A percentile compares a stretch with the other conserved stretches of the same genome.
Conservation (phyloP, 2,888 invertebrate species). For the Neoaliturus tenellus region DNA sequence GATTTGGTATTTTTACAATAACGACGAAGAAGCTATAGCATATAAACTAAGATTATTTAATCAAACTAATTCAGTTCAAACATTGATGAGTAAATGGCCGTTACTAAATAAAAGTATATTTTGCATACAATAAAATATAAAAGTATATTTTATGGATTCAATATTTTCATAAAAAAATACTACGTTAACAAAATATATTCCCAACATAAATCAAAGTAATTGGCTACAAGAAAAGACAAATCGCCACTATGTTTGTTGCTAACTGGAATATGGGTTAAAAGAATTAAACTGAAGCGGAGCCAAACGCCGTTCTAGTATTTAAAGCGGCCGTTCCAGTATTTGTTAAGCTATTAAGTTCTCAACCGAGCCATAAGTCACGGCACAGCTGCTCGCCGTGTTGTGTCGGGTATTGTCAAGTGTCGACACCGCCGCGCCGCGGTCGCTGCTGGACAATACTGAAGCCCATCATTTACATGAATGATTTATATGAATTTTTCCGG, state of each 20-base stretch:
- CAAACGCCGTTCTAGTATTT: conserved; percentile 16
- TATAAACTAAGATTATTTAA: no score
- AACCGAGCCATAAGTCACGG: not conserved
- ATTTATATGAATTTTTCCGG: no score
- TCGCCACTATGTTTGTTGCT: not conserved
- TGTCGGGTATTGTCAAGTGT: not conserved
- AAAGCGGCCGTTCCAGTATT: conserved; percentile 10
- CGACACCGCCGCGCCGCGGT: not conserved
- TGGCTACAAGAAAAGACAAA: not conserved
- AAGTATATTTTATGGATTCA: not conserved
- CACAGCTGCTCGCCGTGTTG: not conserved
- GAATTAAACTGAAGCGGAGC: not conserved
- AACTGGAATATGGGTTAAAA: not conserved
- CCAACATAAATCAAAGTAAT: not conserved
- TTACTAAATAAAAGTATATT: no score
- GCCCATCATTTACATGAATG: no score
- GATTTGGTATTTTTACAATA: no score
- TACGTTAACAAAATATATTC: not conserved
- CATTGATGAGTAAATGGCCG: no score
- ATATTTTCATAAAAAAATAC: not conserved
- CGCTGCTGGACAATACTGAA: no score
- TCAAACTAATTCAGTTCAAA: no score
- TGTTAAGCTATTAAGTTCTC: conserved; percentile 19
- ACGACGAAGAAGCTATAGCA: no score
- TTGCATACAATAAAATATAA: no score